Conservation (phyloP, 2,888 invertebrate species). For the Corbicula japonica region DNA sequence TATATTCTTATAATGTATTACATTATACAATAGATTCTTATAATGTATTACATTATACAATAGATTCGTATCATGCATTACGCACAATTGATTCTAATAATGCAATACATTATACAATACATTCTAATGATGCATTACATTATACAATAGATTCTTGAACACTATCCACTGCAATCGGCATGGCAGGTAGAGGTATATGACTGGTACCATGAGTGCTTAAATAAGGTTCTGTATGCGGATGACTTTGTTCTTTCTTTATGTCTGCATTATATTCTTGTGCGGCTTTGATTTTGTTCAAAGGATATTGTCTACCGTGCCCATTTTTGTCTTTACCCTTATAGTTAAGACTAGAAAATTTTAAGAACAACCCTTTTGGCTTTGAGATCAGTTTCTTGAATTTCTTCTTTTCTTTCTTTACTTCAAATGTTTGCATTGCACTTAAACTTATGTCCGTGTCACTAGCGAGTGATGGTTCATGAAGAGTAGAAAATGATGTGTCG, state of each 20-base stretch:
- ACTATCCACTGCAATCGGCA: slow-evolving; percentile 58
- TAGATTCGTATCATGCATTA: too few species aligned
- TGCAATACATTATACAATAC: too few species aligned
- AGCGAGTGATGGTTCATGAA: slow-evolving; percentile 46
- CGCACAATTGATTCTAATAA: too few species aligned
- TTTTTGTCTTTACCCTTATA: slow-evolving; percentile 63
- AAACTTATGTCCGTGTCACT: slow-evolving; percentile 64
- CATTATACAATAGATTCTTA: too few species aligned
- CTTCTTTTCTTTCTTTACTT: slow-evolving; percentile 59
- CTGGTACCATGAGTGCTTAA: slow-evolving; percentile 15
- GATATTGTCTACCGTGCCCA: slow-evolving; percentile 55
- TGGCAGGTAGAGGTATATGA: slow-evolving; percentile 33
- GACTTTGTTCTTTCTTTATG: neutral
- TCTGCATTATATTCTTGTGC: neutral
- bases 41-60: too few species aligned
- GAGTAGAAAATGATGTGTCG: slow-evolving; percentile 54
- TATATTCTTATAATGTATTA: too few species aligned
- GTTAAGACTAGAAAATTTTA: slow-evolving; percentile 65
- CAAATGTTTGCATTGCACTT: slow-evolving; percentile 62
- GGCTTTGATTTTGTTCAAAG: slow-evolving; percentile 41
- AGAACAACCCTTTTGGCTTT: slow-evolving; percentile 61
- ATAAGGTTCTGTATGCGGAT: neutral
- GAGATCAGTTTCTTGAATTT: slow-evolving; percentile 56
- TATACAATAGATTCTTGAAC: slow-evolving; percentile 68
- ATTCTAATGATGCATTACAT: too few species aligned